Evolutionary conservation across 2,888 invertebrate genomes (phyloP).

Genomic region (Asteroscopus sphinx): DNA sequence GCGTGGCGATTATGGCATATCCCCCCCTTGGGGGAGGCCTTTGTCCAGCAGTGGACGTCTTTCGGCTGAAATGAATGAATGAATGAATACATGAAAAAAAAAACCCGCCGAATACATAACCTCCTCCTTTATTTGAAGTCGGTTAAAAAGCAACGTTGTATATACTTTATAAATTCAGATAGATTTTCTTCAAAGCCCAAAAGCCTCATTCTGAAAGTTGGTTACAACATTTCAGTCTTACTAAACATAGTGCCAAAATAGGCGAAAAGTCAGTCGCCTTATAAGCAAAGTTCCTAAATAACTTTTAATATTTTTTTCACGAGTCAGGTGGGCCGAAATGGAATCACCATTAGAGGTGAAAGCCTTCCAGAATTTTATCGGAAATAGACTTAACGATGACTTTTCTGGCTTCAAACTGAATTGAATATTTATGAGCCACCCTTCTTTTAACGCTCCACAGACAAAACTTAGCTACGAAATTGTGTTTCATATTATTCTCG

Average conservation of each 20-base stretch:
- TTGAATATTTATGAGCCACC: constrained; percentile 87
- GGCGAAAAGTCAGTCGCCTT: constrained; percentile 1
- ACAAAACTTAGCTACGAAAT: constrained; percentile 64
- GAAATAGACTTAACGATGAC: constrained; percentile 86
- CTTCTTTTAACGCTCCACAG: constrained; percentile 73
- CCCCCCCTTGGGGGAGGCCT: too few relatives aligned
- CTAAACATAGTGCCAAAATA: background rate
- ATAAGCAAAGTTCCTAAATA: constrained; percentile 57
- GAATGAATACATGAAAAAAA: too few relatives aligned
- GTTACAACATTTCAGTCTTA: too few relatives aligned
- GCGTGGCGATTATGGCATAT: too few relatives aligned
- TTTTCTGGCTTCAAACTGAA: constrained; percentile 82
- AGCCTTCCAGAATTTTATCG: constrained; percentile 75
- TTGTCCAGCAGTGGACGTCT: too few relatives aligned
- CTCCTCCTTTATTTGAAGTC: too few relatives aligned
- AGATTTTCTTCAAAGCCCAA: too few relatives aligned
- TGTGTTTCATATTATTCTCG: constrained; percentile 45
- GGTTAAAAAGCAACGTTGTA: too few relatives aligned
- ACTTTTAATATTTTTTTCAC: constrained; percentile 55
- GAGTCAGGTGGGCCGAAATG: constrained; percentile 70
- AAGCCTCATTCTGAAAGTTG: too few relatives aligned
- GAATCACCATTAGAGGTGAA: constrained; percentile 68
- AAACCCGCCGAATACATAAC: too few relatives aligned
- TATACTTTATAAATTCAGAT: too few relatives aligned
- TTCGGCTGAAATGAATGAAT: too few relatives aligned